phyloP scores from a whole-genome alignment of 2,888 invertebrate genomes.

The Auanema sp. region DNA sequence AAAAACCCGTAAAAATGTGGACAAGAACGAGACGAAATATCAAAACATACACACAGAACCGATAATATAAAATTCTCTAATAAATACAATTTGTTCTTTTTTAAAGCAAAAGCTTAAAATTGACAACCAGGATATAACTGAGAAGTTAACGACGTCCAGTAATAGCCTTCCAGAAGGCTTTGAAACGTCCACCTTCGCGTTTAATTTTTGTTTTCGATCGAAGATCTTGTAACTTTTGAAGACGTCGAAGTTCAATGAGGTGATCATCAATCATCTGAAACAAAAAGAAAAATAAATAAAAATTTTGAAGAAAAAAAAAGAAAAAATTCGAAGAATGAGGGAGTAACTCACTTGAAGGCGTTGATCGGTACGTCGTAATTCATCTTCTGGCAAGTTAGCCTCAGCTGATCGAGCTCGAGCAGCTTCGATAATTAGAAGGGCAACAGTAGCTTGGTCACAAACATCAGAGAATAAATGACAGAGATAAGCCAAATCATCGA shows the following conservation, averaged over 20 bases:
- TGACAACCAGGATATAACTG: neutral
- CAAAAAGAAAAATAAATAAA: neutral
- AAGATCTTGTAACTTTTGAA: slow-evolving; percentile 50
- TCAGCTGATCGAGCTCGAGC: slow-evolving; percentile 49
- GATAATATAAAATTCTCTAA: neutral
- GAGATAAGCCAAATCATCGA: slow-evolving; percentile 54
- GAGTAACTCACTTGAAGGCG: slow-evolving; percentile 18
- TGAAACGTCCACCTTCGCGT: slow-evolving; percentile 10
- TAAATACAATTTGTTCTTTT: neutral
- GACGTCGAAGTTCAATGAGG: slow-evolving; percentile 49
- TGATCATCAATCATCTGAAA: slow-evolving; percentile 54
- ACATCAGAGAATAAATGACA: slow-evolving; percentile 57
- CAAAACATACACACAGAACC: neutral
- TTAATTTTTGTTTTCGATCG: slow-evolving; percentile 34
- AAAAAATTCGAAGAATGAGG: no score
- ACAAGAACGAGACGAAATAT: no score
- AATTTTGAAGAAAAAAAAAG: no score
- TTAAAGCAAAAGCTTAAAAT: neutral
- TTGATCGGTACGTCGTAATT: slow-evolving; percentile 21
- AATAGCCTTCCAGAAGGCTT: slow-evolving; percentile 12
- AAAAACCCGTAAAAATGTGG: no score
- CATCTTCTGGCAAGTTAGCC: slow-evolving; percentile 23
- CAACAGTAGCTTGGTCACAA: slow-evolving; percentile 56
- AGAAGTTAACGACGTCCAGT: slow-evolving; percentile 3
- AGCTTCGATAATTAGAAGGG: slow-evolving; percentile 58